A percentile compares a stretch with the other conserved stretches of the same genome.
Conservation (phyloP, 2,113 vertebrate genomes). For the Gila orcuttii region DNA sequence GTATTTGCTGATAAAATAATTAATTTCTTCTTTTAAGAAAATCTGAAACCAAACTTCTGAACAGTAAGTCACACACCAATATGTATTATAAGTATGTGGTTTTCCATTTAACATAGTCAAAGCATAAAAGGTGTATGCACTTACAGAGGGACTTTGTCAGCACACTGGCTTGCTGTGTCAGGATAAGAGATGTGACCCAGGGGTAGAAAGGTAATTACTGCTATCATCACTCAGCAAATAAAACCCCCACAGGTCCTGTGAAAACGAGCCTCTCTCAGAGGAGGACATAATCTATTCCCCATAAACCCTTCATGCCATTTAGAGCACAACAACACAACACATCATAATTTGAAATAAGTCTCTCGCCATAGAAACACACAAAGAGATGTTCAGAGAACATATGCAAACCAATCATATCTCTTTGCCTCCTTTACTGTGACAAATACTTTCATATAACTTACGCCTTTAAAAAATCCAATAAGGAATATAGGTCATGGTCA, state of each 20-base stretch:
- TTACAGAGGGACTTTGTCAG: constrained; percentile 43
- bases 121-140: constrained; percentile 22
- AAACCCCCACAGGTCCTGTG: constrained; percentile 47
- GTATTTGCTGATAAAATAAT: background rate
- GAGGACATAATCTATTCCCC: constrained; percentile 41
- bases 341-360: constrained; percentile 21
- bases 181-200: constrained; percentile 48
- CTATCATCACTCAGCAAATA: constrained; percentile 56
- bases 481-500: background rate
- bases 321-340: constrained; percentile 36
- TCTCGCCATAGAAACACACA: background rate
- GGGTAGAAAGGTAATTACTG: constrained; percentile 53
- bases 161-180: constrained; percentile 51
- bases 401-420: background rate
- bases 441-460: background rate
- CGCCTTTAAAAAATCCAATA: background rate
- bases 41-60: background rate
- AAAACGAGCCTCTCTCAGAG: constrained; percentile 42
- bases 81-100: background rate
- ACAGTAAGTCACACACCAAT: background rate
- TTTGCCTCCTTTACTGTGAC: background rate
- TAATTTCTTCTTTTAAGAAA: background rate
- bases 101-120: constrained; percentile 35
- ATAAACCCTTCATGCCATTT: constrained; percentile 38
- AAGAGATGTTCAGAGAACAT: background rate